Conservation (phyloP, 2,797 vertebrate genomes). For the Brotula barbata region DNA sequence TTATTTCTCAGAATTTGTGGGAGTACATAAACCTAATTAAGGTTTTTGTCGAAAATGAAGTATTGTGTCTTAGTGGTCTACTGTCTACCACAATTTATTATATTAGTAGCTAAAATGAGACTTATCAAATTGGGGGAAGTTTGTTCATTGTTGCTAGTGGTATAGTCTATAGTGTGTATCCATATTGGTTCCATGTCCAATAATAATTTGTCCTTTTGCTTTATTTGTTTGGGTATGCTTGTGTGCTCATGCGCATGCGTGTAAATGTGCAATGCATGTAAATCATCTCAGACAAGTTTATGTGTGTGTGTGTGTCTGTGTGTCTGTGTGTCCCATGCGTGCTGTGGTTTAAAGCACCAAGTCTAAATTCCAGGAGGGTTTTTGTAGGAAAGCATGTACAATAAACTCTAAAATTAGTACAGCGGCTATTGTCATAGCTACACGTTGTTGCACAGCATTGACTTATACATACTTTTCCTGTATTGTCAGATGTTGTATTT, state of each 20-base stretch:
- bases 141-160: neutral
- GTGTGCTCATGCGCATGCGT: neutral
- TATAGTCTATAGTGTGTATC: neutral
- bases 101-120: too few relatives aligned
- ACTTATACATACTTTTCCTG: neutral
- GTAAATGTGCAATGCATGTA: neutral
- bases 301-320: conserved; percentile 14
- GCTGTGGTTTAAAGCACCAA: neutral
- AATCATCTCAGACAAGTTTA: conserved; percentile 1
- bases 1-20: too few relatives aligned
- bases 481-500: neutral
- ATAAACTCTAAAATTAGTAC: conserved; percentile 7
- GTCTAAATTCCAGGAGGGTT: conserved; percentile 30
- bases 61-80: too few relatives aligned
- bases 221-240: conserved; percentile 36
- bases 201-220: conserved; percentile 16
- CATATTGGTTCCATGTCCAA: neutral
- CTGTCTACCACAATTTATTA: too few relatives aligned
- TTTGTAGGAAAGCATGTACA: neutral
- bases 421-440: neutral
- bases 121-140: neutral
- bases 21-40: too few relatives aligned
- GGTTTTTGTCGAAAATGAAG: too few relatives aligned
- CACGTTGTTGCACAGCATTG: conserved; percentile 1
- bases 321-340: neutral